Evolutionary conservation across 2,797 vertebrate species (phyloP).

Genomic region (Furcifer pardalis): DNA sequence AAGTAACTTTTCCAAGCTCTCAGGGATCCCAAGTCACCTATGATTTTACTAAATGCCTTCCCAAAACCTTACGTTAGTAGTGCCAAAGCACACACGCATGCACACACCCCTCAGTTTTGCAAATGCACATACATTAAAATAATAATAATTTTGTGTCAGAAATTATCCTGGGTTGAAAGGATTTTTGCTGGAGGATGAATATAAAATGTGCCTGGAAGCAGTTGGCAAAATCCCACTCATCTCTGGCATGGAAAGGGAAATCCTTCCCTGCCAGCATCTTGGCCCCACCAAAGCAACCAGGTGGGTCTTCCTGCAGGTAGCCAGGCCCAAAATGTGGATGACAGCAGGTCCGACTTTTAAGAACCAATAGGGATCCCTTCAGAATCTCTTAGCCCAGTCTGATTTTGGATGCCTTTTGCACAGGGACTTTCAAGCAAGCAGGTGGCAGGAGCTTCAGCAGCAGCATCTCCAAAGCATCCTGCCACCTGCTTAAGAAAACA

Average conservation of each 20-base stretch:
- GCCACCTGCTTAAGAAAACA: background rate
- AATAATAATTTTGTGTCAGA: no score
- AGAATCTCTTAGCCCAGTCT: background rate
- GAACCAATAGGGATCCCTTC: background rate
- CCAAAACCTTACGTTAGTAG: no score
- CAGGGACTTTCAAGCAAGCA: constrained; percentile 17
- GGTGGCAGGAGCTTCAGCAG: background rate
- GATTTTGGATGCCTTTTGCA: background rate
- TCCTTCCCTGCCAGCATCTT: background rate
- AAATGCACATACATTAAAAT: background rate
- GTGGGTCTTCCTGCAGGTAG: background rate
- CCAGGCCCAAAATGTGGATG: accelerated
- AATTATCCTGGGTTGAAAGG: no score
- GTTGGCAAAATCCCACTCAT: background rate
- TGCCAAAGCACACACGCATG: no score
- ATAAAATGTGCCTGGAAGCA: background rate
- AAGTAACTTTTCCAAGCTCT: no score
- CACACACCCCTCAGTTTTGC: no score
- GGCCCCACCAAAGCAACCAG: background rate
- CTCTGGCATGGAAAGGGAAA: background rate
- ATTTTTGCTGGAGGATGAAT: no score
- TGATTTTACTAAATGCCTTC: no score
- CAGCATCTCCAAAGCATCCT: background rate
- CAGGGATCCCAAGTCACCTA: no score
- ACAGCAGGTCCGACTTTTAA: background rate